Evolutionary conservation across 2,888 invertebrate genomes (phyloP), one percentile per base, ranked within the genome.

Genomic region (Heliconius ismenius): DNA sequence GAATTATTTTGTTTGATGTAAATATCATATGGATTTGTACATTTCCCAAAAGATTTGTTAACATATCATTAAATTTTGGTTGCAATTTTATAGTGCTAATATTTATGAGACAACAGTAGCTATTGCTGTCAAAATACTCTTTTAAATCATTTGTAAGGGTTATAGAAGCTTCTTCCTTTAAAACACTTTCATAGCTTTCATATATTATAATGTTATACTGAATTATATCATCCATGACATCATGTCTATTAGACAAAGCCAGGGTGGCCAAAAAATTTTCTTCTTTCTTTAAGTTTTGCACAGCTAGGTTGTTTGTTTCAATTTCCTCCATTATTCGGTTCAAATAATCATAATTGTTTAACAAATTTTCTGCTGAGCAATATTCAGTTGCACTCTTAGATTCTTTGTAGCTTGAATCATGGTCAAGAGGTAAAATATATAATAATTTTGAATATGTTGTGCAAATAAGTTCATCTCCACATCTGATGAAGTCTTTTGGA

Each of bases 221-320:
- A 74, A 93, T 83, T 11, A 90, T 79, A 64, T 81, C 85, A 60
- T 88, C 83, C 85, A 93, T 86, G 10, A 93, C 80, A 70, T 92
- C 91, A 79, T 86, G 88, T 75, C 91, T 86, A 28, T 88, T 90
- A 2, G 91, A 87, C 54, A 93, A 82, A 2, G 93, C 87, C 54
- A 93, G 80, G 13, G 90, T 87, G 58, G 89, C 88, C 1, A 92
- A 84, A 75, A 88, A 89, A 72, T 86, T 84, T 7, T 85, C 86
- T 82, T 92, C 92, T 75, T 84, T 82, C 54, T 82, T 84, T 4
- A 90, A 82, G 76, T 81, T 87, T 64, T 86, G 84, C 0, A 86
- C 81, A 1, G 92, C 64, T 21, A 80, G 80, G 74, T 88, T 84
- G 81, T 87, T 89, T 75, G 83, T 87, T n/a, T 88, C 84, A 18